Evolutionary conservation across 2,797 vertebrate genomes (phyloP).

Genomic region (Rousettus madagascariensis): DNA sequence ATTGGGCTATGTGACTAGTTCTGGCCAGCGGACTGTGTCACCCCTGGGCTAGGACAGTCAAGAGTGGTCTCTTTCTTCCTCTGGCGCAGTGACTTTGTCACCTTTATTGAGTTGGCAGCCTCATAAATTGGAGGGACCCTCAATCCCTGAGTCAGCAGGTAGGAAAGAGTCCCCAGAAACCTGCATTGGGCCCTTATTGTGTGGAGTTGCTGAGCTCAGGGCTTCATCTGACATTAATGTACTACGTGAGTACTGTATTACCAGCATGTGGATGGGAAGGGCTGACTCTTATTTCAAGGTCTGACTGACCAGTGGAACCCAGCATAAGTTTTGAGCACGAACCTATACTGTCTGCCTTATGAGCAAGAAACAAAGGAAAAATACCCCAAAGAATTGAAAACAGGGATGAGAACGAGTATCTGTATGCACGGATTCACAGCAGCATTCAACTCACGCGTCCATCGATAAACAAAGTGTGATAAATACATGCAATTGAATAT

Average conservation of each 20-base stretch:
- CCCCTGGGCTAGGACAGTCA: not conserved
- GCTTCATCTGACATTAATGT: not conserved
- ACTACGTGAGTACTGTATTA: not conserved
- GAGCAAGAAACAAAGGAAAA: not conserved
- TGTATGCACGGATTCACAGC: not conserved
- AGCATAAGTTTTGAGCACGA: not conserved
- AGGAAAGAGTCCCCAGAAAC: not conserved
- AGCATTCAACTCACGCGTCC: not conserved
- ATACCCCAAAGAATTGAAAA: not conserved
- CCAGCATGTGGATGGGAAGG: not conserved
- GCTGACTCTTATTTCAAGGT: not conserved
- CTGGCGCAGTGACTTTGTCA: not conserved
- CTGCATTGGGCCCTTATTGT: not conserved
- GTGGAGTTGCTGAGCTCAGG: not conserved
- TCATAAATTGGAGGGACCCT: not conserved
- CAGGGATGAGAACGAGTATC: not conserved
- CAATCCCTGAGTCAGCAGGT: not conserved
- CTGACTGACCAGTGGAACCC: not conserved
- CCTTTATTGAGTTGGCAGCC: not conserved
- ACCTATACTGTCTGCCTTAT: not conserved
- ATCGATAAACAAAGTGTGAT: not conserved
- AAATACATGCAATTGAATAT: not conserved
- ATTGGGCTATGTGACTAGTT: not conserved
- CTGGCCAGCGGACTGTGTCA: not conserved
- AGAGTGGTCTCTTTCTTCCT: not conserved